phyloP scores from a whole-genome alignment of 2,113 vertebrate species.

The Gallinago jamesoni region DNA sequence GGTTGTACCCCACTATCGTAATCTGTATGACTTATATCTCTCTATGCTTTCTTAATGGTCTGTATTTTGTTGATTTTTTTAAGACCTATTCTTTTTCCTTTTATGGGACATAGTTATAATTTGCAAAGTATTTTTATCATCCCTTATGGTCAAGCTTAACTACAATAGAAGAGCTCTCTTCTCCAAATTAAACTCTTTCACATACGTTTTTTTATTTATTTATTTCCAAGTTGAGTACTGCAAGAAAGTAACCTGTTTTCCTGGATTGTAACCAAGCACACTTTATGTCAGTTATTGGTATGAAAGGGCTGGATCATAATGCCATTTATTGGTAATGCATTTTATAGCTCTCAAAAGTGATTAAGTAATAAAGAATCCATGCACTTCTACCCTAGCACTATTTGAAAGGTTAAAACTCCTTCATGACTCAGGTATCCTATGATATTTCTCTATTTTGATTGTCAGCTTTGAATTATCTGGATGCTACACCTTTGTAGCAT shows the following conservation, averaged over 20 bases:
- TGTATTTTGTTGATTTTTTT: neutral
- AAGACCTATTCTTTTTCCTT: neutral
- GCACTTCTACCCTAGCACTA: neutral
- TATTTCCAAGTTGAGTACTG: neutral
- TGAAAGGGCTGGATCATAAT: neutral
- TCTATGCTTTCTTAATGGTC: neutral
- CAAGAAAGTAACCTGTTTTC: neutral
- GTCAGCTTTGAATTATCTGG: neutral
- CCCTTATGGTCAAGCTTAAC: neutral
- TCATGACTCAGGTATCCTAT: neutral
- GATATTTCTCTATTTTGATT: neutral
- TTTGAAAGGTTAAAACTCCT: neutral
- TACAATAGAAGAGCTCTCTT: neutral
- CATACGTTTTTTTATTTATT: neutral
- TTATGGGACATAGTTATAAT: neutral
- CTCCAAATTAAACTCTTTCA: neutral
- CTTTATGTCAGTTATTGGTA: neutral
- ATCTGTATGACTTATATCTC: neutral
- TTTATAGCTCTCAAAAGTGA: neutral
- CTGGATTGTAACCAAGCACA: fast-evolving
- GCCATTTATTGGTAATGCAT: neutral
- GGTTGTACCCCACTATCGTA: neutral
- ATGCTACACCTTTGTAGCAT: neutral
- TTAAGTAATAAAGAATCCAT: neutral
- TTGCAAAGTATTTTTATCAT: neutral